These are phyloP conservation scores for Sarcophaga carnaria DNA, from an alignment of 2,888 invertebrate species.

Conservation along the genomic window DNA sequence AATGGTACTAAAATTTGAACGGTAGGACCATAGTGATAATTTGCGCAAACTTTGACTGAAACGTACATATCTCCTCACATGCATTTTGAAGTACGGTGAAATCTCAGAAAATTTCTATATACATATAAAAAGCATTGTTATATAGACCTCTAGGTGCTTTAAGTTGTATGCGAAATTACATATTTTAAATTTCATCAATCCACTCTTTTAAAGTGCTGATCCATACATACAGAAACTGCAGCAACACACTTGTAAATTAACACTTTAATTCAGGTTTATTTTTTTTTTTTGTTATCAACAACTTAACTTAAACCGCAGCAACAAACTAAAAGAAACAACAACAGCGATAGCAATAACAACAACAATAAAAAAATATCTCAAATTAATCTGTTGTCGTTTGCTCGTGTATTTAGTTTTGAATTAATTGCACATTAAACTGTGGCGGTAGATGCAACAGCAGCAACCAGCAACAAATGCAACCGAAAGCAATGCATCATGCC, in stretches of 20 bases:
- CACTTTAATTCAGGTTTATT: constrained; percentile 54
- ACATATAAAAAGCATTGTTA: too few species aligned
- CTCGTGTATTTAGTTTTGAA: constrained; percentile 56
- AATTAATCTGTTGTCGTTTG: constrained; percentile 51
- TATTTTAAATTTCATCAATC: background rate
- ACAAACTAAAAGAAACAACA: constrained; percentile 9
- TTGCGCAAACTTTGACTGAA: too few species aligned
- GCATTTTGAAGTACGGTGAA: too few species aligned
- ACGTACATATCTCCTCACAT: too few species aligned
- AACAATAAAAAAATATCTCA: constrained; percentile 21
- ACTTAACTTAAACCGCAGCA: constrained; percentile 38
- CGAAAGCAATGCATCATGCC: constrained; percentile 29
- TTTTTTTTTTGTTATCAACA: constrained; percentile 20
- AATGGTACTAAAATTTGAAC: too few species aligned
- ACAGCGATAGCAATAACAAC: background rate
- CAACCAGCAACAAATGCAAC: constrained; percentile 4
- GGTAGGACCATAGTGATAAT: too few species aligned
- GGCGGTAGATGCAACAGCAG: constrained; percentile 19
- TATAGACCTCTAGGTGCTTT: too few species aligned
- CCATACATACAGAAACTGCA: constrained; percentile 1
- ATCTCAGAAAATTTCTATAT: too few species aligned
- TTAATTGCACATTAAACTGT: constrained; percentile 63
- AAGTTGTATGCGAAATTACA: background rate
- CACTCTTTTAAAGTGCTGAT: background rate
- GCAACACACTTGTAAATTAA: constrained; percentile 60